phyloP scores from a whole-genome alignment of 2,113 vertebrate species.

The Motacilla alba region DNA sequence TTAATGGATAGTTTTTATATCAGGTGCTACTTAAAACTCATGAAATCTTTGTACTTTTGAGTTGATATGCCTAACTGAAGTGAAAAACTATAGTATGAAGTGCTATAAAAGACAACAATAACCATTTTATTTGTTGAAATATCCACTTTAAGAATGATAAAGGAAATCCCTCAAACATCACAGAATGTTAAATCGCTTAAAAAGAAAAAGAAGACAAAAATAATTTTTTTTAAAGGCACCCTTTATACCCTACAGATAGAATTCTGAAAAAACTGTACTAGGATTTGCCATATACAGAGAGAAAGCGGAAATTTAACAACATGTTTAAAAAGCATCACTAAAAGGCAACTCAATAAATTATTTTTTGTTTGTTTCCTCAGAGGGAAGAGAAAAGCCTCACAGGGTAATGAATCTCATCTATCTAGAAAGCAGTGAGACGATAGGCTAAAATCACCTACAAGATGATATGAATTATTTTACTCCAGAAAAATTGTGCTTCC shows the following conservation, averaged over 20 bases:
- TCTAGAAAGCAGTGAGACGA: neutral
- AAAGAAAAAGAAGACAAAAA: neutral
- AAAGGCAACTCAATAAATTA: neutral
- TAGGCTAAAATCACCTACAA: conserved; percentile 11
- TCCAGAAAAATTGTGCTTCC: neutral
- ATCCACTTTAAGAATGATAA: neutral
- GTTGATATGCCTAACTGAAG: neutral
- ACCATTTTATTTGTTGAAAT: neutral
- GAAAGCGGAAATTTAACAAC: neutral
- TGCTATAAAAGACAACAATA: neutral
- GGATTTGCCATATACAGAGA: neutral
- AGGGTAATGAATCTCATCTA: neutral
- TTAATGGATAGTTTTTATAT: neutral
- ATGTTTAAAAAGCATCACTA: neutral
- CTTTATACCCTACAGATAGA: neutral
- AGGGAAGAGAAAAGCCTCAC: neutral
- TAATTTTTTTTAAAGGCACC: rapidly evolving
- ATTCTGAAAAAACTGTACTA: neutral
- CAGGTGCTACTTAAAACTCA: neutral
- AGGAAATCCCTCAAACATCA: neutral
- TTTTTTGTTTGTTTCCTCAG: neutral
- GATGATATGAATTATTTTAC: neutral
- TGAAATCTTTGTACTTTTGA: neutral
- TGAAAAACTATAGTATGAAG: neutral
- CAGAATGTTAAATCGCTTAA: neutral